Conservation (phyloP, 1,140 invertebrate species). For the Trichonephila clavata region DNA sequence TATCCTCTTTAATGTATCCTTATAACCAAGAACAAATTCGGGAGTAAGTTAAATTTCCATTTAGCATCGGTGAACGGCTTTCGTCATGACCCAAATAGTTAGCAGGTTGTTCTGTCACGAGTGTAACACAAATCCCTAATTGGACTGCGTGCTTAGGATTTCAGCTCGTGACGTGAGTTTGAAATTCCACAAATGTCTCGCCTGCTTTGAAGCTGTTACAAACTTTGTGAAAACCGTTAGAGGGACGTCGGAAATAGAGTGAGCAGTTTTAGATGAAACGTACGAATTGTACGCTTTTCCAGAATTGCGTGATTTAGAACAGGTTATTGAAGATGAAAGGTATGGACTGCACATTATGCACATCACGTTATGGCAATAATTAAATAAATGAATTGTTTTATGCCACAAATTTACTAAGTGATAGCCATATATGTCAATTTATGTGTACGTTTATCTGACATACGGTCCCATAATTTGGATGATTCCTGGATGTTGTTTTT, state of each 20-base stretch:
- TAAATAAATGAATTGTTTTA: too few relatives aligned
- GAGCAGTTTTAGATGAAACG: not conserved
- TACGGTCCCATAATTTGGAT: too few relatives aligned
- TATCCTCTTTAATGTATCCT: not conserved
- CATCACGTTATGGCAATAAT: too few relatives aligned
- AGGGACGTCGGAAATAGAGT: not conserved
- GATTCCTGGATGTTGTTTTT: too few relatives aligned
- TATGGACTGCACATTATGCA: too few relatives aligned
- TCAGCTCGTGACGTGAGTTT: conserved; percentile 37
- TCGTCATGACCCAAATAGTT: conserved; percentile 45
- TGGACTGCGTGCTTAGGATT: conserved; percentile 48
- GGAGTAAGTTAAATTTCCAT: conserved; percentile 51
- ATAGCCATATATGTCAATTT: too few relatives aligned
- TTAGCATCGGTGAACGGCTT: not conserved
- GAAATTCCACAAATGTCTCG: conserved; percentile 46
- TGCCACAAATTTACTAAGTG: too few relatives aligned
- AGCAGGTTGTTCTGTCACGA: conserved; percentile 46
- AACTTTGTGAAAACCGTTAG: not conserved
- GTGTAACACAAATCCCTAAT: conserved; percentile 44
- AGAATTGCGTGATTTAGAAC: not conserved
- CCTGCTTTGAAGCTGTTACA: not conserved
- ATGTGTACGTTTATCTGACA: too few relatives aligned
- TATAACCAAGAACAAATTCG: conserved; percentile 22
- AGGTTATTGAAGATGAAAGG: not conserved
- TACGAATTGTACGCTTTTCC: not conserved